Base-by-base conservation (phyloP, 2,113 vertebrate species). In the Polyodon spathula region DNA sequence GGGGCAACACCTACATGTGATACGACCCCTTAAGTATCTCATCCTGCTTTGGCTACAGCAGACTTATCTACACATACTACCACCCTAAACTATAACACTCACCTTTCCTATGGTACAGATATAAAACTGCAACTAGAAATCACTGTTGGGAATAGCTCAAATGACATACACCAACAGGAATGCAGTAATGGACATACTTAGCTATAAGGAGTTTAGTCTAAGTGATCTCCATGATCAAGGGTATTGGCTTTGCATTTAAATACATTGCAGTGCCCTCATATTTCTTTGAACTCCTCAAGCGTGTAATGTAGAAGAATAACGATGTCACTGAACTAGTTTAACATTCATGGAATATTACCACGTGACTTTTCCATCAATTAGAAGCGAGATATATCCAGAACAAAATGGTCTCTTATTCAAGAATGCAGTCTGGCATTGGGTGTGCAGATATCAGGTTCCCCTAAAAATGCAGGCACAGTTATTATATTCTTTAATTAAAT, bases 401-500 rank as follows among this genome's bases (percentile, higher is more conserved):
- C 66, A 53, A 16, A 15, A n/a, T 12, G 12, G 41, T 64, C 37
- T 59, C 44, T 37, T 37, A 59, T 51, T 16, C 10, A 17, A 14
- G 43, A 50, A 15, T 40, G 52, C 8, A 8, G 50, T 12, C 53
- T 42, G 16, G 56, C n/a, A 42, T 53, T 38, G 54, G 2, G 60
- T 60, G 66, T 69, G 27, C 58, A 40, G 66, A 75, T 66, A 46
- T 63, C 56, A 65, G 16, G 40, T 15, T 58, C 54, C 39, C 43
- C 58, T 27, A 40, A 63, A 39, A 66, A 64, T 62, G 64, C 10
- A 17, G 65, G 68, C 62, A 42, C 66, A 60, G 69, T 68, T 65
- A 66, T 75, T 76, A 63, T 75, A 81, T 50, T 53, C 66, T 74
- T 73, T 78, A 63, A 79, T 82, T 66, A 68, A 64, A 65, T 62